A percentile compares a stretch with the other conserved stretches of the same genome.
Evolutionary conservation across 2,113 vertebrate genomes (phyloP).

Genomic region (Phalacrocorax pelagicus): DNA sequence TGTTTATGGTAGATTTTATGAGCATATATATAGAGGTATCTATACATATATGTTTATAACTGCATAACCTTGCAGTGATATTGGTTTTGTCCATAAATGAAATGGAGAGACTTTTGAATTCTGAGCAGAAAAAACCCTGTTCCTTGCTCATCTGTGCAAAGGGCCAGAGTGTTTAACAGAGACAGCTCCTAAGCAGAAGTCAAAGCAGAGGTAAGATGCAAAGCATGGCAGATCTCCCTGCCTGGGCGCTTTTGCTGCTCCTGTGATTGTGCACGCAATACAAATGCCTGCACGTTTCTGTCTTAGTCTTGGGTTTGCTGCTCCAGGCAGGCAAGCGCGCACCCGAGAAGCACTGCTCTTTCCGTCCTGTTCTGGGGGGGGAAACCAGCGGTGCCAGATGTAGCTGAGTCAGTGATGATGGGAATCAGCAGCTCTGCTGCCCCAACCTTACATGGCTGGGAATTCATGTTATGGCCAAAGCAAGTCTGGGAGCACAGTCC

Average conservation of each 20-base stretch:
- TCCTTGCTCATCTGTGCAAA: not conserved
- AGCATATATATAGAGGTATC: not conserved
- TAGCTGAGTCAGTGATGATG: fast-evolving
- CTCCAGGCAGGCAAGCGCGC: not conserved
- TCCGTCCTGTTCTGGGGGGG: not conserved
- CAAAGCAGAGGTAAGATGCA: not conserved
- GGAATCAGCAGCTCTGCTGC: not conserved
- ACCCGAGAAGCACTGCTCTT: fast-evolving
- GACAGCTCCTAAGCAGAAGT: not conserved
- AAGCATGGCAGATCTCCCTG: not conserved
- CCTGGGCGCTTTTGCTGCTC: not conserved
- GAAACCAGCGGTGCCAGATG: fast-evolving
- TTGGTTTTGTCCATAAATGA: not conserved
- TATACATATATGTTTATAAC: not conserved
- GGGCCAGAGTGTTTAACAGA: not conserved
- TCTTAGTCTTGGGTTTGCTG: not conserved
- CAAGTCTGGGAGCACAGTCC: not conserved
- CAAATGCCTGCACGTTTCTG: not conserved
- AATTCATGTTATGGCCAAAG: not conserved
- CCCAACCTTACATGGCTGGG: fast-evolving
- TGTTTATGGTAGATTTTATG: not conserved
- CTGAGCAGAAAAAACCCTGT: not conserved
- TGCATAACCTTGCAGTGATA: not conserved
- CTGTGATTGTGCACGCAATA: fast-evolving
- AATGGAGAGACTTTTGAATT: not conserved